A percentile compares a stretch with the other conserved stretches of the same genome.
phyloP scores from a whole-genome alignment of 1,140 invertebrate genomes.

The Pseudoatta argentina region DNA sequence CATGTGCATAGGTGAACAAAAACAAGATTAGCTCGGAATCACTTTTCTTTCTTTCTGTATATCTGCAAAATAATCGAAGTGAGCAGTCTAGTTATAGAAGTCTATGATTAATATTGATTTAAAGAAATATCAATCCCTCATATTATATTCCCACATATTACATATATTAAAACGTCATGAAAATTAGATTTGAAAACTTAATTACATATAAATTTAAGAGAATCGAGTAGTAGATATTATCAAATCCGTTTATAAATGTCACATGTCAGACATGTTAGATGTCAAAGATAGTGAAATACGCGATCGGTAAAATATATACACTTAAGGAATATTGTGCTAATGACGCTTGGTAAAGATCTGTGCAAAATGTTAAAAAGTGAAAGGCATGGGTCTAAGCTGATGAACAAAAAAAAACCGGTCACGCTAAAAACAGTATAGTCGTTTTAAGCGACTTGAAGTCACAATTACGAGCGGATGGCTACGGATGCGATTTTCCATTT shows the following conservation, averaged over 20 bases:
- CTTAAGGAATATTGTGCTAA: background rate
- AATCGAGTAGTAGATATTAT: background rate
- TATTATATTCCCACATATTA: background rate
- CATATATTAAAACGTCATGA: background rate
- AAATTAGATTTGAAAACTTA: conserved; percentile 1
- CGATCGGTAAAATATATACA: conserved; percentile 9
- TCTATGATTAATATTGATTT: background rate
- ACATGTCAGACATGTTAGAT: background rate
- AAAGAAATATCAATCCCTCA: background rate
- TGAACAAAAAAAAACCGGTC: conserved; percentile 10
- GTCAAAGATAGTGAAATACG: conserved; percentile 34
- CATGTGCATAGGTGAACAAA: too few relatives aligned
- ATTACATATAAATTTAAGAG: background rate
- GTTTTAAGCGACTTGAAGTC: conserved; percentile 20
- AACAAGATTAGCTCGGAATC: too few relatives aligned
- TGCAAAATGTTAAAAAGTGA: conserved; percentile 38
- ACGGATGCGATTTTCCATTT: conserved; percentile 63
- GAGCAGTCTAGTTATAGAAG: too few relatives aligned
- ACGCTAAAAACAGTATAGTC: conserved; percentile 24
- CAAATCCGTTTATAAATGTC: conserved; percentile 9
- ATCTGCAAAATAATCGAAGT: too few relatives aligned
- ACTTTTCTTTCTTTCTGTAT: too few relatives aligned
- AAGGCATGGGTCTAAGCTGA: conserved; percentile 11
- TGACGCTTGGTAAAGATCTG: background rate
- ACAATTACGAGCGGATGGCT: background rate